These are phyloP conservation scores for Drosophila fulvimacula DNA, from an alignment of 2,888 invertebrate species.

Conservation along the genomic window DNA sequence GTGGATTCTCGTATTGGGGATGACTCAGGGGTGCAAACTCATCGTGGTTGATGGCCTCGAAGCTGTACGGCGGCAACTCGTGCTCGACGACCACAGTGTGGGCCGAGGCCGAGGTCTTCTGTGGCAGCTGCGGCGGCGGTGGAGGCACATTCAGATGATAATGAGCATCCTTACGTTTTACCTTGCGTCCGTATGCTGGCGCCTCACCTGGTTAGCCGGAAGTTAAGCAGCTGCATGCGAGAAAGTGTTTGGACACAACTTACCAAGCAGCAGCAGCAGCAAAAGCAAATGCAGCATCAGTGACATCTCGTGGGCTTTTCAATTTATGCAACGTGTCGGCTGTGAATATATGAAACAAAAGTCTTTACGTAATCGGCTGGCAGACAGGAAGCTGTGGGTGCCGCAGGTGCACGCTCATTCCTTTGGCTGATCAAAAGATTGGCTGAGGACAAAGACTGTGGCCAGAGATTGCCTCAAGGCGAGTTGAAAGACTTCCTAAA, in stretches of 20 bases:
- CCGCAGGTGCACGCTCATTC: conserved; percentile 34
- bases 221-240: conserved; percentile 10
- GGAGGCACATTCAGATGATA: conserved; percentile 67
- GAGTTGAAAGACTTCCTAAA: neutral
- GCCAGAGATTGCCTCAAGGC: conserved; percentile 6
- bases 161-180: conserved; percentile 71
- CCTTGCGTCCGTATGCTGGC: conserved; percentile 69
- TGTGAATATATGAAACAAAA: conserved; percentile 44
- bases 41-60: conserved; percentile 73
- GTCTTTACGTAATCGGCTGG: conserved; percentile 43
- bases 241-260: conserved; percentile 39
- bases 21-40: conserved; percentile 55
- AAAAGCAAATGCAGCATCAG: conserved; percentile 56
- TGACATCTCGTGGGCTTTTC: conserved; percentile 53
- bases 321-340: conserved; percentile 57
- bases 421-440: conserved; percentile 19
- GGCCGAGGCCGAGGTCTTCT: conserved; percentile 30
- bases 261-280: conserved; percentile 67
- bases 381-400: conserved; percentile 55
- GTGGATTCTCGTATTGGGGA: conserved; percentile 22
- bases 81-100: conserved; percentile 59
- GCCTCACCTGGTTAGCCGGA: conserved; percentile 34
- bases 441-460: conserved; percentile 6
- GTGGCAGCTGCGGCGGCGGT: conserved; percentile 32
- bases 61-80: conserved; percentile 71